Evolutionary conservation across 2,113 vertebrate genomes (phyloP), one percentile per base, ranked within the genome.

Genomic region (Okapia johnstoni): DNA sequence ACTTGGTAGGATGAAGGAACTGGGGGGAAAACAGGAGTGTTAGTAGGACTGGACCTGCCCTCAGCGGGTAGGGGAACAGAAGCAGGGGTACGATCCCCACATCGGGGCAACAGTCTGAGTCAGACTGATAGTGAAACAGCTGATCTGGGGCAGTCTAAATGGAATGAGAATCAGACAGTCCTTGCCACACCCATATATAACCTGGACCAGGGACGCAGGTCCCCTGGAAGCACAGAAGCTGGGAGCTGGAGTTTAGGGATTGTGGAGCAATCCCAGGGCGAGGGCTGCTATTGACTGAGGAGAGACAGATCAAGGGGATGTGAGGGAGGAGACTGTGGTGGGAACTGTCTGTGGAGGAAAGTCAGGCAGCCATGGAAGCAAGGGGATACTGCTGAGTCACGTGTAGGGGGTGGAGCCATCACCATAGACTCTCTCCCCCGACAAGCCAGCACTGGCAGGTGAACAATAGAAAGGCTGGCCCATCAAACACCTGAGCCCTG

Each of bases 121-220:
- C 63, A 70, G 63, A 36, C 63, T 70, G 63, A 36, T 21, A 70
- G 11, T 70, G 17, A 70, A 70, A 70, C n/a, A 70, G 63, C 63
- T 70, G n/a, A 6, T 70, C 63, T 70, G n/a, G 36, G n/a, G 63
- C 33, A 36, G 63, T n/a, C n/a, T 70, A 36, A 70, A 70, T 21
- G 9, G 63, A 70, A 36, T 36, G 9, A 36, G n/a, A 70, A 70
- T 36, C 63, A 21, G 17, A 70, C 17, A 11, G n/a, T 70, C 8
- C 63, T 21, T 70, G 63, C 63, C 63, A 36, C 17, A 70, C 17
- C n/a, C 17, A 70, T 70, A 21, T 17, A 21, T 36, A 6, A 9
- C 17, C 17, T 1, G 0, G 63, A 70, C n/a, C n/a, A 21, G n/a
- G 63, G n/a, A 36, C 1, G 19, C 9, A 36, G 63, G 2, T 70